Evolutionary conservation across 2,888 invertebrate species (phyloP).

Genomic region (Pristionchus japonicus): DNA sequence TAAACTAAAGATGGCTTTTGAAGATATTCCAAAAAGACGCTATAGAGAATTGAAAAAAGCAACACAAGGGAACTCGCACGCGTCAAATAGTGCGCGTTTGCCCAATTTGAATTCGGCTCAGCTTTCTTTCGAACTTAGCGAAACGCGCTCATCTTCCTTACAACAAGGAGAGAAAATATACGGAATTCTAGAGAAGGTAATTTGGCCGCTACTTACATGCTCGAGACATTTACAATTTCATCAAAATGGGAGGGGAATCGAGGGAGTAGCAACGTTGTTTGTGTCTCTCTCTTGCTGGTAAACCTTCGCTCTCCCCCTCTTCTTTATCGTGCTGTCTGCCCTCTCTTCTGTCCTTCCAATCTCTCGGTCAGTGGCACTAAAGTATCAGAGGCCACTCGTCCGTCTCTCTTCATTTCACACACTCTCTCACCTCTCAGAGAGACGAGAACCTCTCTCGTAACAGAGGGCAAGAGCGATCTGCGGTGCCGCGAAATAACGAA

Average conservation of each 20-base stretch:
- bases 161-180: no score
- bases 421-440: neutral
- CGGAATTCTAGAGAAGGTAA: no score
- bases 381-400: neutral
- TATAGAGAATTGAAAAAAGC: no score
- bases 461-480: neutral
- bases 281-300: neutral
- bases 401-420: neutral
- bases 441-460: neutral
- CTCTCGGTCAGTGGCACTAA: neutral
- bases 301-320: neutral
- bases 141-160: no score
- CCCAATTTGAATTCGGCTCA: no score
- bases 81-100: no score
- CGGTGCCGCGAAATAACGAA: neutral
- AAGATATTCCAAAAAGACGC: no score
- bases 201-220: neutral
- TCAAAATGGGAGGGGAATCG: neutral
- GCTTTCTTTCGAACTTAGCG: no score
- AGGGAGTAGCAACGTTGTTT: neutral
- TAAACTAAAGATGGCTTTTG: no score
- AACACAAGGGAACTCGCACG: no score
- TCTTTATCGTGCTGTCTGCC: neutral
- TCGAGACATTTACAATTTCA: neutral
- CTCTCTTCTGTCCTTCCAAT: neutral